Percentiles rank a stretch among this genome's conserved stretches.
phyloP scores from a whole-genome alignment of 2,113 vertebrate genomes.

The Struthio camelus region DNA sequence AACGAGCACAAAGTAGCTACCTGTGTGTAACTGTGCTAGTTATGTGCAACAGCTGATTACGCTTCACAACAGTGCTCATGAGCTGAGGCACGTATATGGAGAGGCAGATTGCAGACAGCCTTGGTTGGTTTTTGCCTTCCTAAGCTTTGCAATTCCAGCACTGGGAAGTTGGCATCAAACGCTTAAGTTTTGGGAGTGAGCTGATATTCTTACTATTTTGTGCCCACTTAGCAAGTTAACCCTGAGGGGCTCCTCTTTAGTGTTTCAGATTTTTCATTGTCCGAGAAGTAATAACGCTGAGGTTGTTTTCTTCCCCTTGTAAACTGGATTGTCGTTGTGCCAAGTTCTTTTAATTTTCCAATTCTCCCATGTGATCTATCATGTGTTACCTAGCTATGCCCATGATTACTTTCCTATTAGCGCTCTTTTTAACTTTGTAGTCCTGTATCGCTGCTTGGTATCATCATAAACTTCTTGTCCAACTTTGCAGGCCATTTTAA shows the following conservation, averaged over 20 bases:
- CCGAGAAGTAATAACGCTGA: background rate
- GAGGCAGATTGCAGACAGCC: background rate
- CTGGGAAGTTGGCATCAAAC: background rate
- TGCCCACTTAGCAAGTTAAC: background rate
- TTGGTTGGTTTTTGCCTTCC: background rate
- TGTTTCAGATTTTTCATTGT: background rate
- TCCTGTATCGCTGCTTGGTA: background rate
- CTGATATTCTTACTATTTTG: background rate
- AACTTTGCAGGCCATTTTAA: background rate
- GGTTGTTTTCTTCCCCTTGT: background rate
- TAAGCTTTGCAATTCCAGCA: background rate
- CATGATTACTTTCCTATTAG: background rate
- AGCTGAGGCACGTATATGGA: too few species aligned
- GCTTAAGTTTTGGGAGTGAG: background rate
- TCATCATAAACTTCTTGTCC: constrained; percentile 8
- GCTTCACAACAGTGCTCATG: too few species aligned
- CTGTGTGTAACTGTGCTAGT: too few species aligned
- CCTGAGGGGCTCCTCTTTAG: background rate
- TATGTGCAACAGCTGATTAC: background rate
- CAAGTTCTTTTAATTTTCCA: background rate
- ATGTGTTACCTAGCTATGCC: background rate
- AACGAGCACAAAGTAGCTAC: background rate
- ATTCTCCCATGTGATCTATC: background rate
- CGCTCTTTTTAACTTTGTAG: background rate
- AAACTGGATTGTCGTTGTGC: background rate